Conservation (phyloP, 2,113 vertebrate genomes). For the Psilopogon haemacephalus region DNA sequence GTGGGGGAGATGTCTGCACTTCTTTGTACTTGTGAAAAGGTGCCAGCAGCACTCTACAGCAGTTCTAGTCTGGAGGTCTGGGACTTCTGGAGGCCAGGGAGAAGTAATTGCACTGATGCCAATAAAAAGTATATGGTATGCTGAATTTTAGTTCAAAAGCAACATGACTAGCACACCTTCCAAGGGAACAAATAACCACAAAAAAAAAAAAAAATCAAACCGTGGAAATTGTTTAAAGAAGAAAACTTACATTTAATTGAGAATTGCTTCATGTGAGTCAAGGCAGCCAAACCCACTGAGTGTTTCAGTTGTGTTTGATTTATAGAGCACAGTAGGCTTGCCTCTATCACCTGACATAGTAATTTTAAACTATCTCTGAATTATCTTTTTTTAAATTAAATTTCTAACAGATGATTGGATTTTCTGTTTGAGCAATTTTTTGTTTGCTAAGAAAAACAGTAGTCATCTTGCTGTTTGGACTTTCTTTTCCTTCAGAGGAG, state of each 20-base stretch:
- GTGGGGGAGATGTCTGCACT: background rate
- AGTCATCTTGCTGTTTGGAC: background rate
- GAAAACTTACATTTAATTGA: constrained; percentile 58
- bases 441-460: constrained; percentile 43
- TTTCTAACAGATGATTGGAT: constrained; percentile 42
- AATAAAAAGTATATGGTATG: constrained; percentile 50
- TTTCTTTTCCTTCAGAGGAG: background rate
- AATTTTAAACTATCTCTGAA: constrained; percentile 64
- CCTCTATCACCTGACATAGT: constrained; percentile 45
- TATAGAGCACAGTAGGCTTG: constrained; percentile 51
- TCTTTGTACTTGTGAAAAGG: constrained; percentile 22
- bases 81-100: constrained; percentile 49
- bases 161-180: constrained; percentile 60
- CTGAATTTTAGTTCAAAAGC: constrained; percentile 62
- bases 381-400: constrained; percentile 65
- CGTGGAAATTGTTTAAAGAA: constrained; percentile 58
- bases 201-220: constrained; percentile 54
- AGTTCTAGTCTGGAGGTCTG: constrained; percentile 38
- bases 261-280: constrained; percentile 54
- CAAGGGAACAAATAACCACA: constrained; percentile 64
- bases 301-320: constrained; percentile 51
- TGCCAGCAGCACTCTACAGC: background rate
- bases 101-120: constrained; percentile 35
- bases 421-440: constrained; percentile 33
- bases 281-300: constrained; percentile 55